Evolutionary conservation across 2,888 invertebrate species (phyloP).

Genomic region (Heteromurus nitidus): DNA sequence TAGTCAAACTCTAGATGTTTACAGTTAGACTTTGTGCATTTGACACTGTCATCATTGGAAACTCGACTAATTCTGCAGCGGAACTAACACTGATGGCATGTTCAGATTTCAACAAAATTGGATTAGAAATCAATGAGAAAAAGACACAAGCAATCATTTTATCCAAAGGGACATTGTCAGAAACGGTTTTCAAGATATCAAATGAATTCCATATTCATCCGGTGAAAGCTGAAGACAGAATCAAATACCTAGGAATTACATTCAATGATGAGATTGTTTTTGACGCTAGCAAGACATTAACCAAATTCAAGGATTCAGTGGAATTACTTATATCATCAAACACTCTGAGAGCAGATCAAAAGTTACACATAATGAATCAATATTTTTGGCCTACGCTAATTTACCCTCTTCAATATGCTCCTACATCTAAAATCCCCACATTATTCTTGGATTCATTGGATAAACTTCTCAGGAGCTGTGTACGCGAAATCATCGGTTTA

Average conservation of each 20-base stretch:
- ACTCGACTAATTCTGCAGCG: neutral
- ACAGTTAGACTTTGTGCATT: too few relatives aligned
- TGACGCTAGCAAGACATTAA: neutral
- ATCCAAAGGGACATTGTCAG: neutral
- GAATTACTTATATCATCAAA: conserved; percentile 2
- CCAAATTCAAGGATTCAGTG: neutral
- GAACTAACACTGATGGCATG: conserved; percentile 4
- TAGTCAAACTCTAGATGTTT: too few relatives aligned
- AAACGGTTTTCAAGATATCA: neutral
- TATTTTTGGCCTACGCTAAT: conserved; percentile 50
- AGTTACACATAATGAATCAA: conserved; percentile 46
- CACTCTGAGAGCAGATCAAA: conserved; percentile 35
- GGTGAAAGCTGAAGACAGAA: conserved; percentile 9
- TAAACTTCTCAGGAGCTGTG: conserved; percentile 17
- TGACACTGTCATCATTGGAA: conserved; percentile 18
- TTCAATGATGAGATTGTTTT: conserved; percentile 42
- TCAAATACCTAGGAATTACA: conserved; percentile 46
- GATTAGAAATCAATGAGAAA: neutral
- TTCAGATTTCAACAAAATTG: neutral
- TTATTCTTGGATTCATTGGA: conserved; percentile 20
- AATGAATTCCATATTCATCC: neutral
- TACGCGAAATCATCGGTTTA: conserved; percentile 23
- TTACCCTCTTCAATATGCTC: conserved; percentile 41
- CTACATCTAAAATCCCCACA: conserved; percentile 9
- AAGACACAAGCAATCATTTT: conserved; percentile 24